phyloP scores from a whole-genome alignment of 2,797 vertebrate species.

The Synanceia verrucosa region DNA sequence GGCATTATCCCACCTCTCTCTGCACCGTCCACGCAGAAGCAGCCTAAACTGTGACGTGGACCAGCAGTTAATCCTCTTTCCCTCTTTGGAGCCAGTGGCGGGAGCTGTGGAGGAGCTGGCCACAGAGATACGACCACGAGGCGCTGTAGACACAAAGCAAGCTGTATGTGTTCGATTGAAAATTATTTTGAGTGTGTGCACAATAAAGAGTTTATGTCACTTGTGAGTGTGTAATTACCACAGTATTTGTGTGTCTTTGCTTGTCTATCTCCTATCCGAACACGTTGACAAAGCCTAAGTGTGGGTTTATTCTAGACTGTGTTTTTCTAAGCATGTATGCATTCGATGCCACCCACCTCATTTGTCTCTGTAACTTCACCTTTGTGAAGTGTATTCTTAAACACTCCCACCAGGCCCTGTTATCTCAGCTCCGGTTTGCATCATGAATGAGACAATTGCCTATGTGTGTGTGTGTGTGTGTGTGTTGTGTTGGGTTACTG shows the following conservation, averaged over 20 bases:
- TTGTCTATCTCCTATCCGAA: slow-evolving; percentile 58
- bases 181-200: slow-evolving; percentile 64
- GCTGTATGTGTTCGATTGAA: slow-evolving; percentile 45
- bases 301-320: slow-evolving; percentile 55
- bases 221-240: slow-evolving; percentile 54
- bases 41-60: slow-evolving; percentile 77
- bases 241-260: slow-evolving; percentile 51
- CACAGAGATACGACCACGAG: slow-evolving; percentile 79
- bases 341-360: slow-evolving; percentile 62
- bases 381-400: slow-evolving; percentile 60
- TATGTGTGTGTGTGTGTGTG: neutral
- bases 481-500: slow-evolving; percentile 22
- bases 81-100: slow-evolving; percentile 72
- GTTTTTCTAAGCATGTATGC: slow-evolving; percentile 28
- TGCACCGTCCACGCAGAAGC: slow-evolving; percentile 75
- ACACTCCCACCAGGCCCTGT: slow-evolving; percentile 65
- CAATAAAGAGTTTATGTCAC: slow-evolving; percentile 62
- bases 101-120: slow-evolving; percentile 77
- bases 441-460: slow-evolving; percentile 62
- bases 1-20: slow-evolving; percentile 81
- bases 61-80: slow-evolving; percentile 83
- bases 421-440: slow-evolving; percentile 72
- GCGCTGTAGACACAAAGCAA: slow-evolving; percentile 61
- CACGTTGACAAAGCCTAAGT: slow-evolving; percentile 47
- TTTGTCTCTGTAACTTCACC: slow-evolving; percentile 57